phyloP scores from a whole-genome alignment of 2,797 vertebrate genomes.

The Knipowitschia caucasica region DNA sequence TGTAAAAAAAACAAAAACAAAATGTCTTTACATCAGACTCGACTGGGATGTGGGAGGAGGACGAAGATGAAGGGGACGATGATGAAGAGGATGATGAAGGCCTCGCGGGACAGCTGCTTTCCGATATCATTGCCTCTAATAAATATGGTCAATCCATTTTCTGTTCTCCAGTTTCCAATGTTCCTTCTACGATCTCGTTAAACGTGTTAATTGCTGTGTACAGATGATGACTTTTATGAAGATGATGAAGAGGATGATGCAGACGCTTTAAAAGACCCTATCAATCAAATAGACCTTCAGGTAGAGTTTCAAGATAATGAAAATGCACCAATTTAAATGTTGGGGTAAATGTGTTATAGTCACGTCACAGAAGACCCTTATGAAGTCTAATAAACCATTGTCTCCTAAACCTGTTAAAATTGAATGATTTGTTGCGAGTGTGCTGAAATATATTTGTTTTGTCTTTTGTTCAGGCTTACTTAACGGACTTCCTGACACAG shows the following conservation, averaged over 20 bases:
- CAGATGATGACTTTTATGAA: conserved; percentile 98
- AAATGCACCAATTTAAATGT: not conserved
- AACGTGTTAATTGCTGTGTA: conserved; percentile 10
- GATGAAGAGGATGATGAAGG: conserved; percentile 84
- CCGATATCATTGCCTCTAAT: conserved; percentile 93
- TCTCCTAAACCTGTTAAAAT: not conserved
- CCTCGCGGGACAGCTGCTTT: conserved; percentile 90
- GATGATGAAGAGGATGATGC: conserved; percentile 96
- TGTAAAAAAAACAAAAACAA: conserved; percentile 6
- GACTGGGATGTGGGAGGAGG: conserved; percentile 95
- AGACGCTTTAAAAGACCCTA: conserved; percentile 95
- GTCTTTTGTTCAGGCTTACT: conserved; percentile 81
- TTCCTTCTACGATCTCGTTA: not conserved
- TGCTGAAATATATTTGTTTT: conserved; percentile 3
- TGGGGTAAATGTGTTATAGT: too few relatives aligned
- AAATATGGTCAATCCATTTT: conserved; percentile 83
- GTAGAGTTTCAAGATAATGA: conserved; percentile 55
- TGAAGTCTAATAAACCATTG: too few relatives aligned
- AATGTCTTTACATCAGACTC: conserved; percentile 74
- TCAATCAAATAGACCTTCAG: conserved; percentile 97
- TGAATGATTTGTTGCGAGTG: not conserved
- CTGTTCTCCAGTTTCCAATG: not conserved
- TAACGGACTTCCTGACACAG: conserved; percentile 96
- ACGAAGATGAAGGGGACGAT: conserved; percentile 82
- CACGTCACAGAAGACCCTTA: too few relatives aligned